Evolutionary conservation across 1,140 invertebrate genomes (phyloP).

Genomic region (Danaus melanippus): DNA sequence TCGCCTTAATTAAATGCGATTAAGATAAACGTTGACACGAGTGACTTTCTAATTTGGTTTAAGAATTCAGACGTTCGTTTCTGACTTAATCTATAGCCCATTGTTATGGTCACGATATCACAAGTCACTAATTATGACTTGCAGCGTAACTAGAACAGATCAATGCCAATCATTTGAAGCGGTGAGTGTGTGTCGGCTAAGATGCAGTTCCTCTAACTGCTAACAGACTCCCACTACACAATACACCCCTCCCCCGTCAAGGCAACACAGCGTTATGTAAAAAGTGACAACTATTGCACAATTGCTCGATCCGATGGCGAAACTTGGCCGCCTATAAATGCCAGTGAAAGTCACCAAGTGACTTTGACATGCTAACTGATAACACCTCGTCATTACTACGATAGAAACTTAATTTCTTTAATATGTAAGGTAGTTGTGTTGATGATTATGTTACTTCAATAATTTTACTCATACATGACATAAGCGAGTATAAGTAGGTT

Average conservation of each 20-base stretch:
- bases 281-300: slow-evolving; percentile 67
- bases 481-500: too few species aligned
- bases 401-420: slow-evolving; percentile 1
- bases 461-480: too few species aligned
- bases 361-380: slow-evolving; percentile 56
- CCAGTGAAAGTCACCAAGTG: slow-evolving; percentile 65
- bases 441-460: too few species aligned
- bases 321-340: slow-evolving; percentile 61
- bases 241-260: slow-evolving; percentile 15
- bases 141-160: slow-evolving; percentile 17
- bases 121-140: slow-evolving; percentile 1
- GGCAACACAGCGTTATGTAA: slow-evolving; percentile 54
- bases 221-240: slow-evolving; percentile 11
- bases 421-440: too few species aligned
- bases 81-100: too few species aligned
- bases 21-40: too few species aligned
- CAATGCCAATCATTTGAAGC: slow-evolving; percentile 15
- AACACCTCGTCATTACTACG: slow-evolving; percentile 38
- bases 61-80: too few species aligned
- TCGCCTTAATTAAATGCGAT: too few species aligned
- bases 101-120: too few species aligned
- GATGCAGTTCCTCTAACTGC: slow-evolving; percentile 17
- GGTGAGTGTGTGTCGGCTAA: slow-evolving; percentile 9
- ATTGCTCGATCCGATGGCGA: slow-evolving; percentile 64
- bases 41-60: too few species aligned